A percentile compares a stretch with the other conserved stretches of the same genome.
Evolutionary conservation across 2,888 invertebrate genomes (phyloP).

Genomic region (Malachius bipustulatus): DNA sequence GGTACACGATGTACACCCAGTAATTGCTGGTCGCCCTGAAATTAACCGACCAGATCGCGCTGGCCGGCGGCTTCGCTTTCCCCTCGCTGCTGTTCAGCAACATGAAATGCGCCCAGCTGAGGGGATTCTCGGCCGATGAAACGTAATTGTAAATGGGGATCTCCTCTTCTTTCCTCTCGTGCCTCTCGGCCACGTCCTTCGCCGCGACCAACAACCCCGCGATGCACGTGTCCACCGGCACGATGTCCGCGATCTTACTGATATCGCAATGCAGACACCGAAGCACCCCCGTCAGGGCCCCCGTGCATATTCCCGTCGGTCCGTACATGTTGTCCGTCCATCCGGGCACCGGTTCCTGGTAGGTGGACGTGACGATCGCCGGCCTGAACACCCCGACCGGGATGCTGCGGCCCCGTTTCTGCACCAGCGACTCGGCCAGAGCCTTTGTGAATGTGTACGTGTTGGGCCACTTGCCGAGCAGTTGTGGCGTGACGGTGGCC

Average conservation of each 20-base stretch:
- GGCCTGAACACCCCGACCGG: conserved; percentile 78
- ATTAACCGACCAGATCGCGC: conserved; percentile 40
- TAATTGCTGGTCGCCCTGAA: conserved; percentile 26
- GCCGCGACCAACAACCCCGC: conserved; percentile 48
- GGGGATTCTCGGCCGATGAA: conserved; percentile 63
- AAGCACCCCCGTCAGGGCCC: conserved; percentile 44
- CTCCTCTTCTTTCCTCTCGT: conserved; percentile 17
- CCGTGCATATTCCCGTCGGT: conserved; percentile 43
- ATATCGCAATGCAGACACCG: conserved; percentile 43
- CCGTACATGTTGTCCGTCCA: conserved; percentile 64
- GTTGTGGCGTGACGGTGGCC: conserved; percentile 29
- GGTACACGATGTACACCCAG: conserved; percentile 34
- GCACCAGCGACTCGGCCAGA: conserved; percentile 66
- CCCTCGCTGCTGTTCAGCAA: conserved; percentile 41
- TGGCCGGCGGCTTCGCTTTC: conserved; percentile 40
- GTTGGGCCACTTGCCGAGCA: conserved; percentile 69
- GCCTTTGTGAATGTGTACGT: conserved; percentile 90
- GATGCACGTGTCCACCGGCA: conserved; percentile 54
- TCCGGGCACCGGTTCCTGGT: conserved; percentile 38
- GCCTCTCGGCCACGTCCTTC: conserved; percentile 36
- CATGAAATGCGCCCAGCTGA: conserved; percentile 67
- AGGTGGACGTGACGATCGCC: conserved; percentile 49
- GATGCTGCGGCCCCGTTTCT: conserved; percentile 52
- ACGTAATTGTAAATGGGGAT: conserved; percentile 73
- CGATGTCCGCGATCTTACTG: conserved; percentile 45